Conservation (phyloP, 2,888 invertebrate genomes). For the Rhopalosiphum nymphaeae region DNA sequence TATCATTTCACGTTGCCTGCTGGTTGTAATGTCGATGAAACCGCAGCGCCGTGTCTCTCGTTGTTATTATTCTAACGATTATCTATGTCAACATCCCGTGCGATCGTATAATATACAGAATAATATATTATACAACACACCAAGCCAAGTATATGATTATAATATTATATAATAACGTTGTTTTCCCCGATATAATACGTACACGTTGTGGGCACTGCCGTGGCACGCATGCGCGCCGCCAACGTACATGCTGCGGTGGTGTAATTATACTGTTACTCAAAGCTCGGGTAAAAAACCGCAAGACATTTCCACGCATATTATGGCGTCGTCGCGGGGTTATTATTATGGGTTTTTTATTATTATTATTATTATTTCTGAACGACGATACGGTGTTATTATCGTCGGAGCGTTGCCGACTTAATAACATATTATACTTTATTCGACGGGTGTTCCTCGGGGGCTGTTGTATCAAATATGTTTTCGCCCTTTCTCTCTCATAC, state of each 20-base stretch:
- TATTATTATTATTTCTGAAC: not conserved
- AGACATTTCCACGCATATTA: slow-evolving; percentile 12
- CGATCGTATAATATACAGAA: not conserved
- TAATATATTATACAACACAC: not conserved
- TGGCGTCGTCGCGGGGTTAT: slow-evolving; percentile 7
- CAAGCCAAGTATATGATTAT: not conserved
- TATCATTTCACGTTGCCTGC: not conserved
- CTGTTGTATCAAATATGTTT: not conserved
- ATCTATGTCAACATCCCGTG: not conserved
- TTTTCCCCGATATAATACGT: not conserved
- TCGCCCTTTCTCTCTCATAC: not conserved
- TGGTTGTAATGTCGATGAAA: not conserved
- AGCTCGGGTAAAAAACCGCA: not conserved
- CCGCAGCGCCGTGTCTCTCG: not conserved
- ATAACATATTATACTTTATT: slow-evolving; percentile 1
- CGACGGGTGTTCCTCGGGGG: not conserved
- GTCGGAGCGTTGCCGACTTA: not conserved
- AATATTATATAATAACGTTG: not conserved
- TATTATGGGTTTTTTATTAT: not conserved
- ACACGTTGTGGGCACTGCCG: not conserved
- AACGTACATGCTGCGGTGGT: not conserved
- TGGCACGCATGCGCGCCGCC: not conserved
- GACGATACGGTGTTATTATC: not conserved
- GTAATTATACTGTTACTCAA: not conserved
- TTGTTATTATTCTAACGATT: not conserved